Base-by-base conservation (phyloP, 2,113 vertebrate species). In the Nibea coibor region DNA sequence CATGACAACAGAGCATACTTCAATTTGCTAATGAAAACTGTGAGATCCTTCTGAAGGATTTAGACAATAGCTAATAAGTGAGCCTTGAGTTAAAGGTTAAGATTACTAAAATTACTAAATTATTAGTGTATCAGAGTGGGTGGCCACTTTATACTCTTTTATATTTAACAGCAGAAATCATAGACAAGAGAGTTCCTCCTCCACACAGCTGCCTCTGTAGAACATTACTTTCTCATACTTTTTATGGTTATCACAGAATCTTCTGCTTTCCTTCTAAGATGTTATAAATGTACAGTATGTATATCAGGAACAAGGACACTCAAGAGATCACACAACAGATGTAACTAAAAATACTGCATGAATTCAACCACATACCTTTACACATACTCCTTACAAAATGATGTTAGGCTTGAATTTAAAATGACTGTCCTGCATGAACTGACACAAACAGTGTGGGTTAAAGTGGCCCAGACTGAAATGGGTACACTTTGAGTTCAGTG, bases 211-310 rank as follows among this genome's bases (percentile, higher is more conserved):
- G 78, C 58, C 35, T 58, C 67, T 78, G 43, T n/a, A 39, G 4
- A 56, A 16, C 50, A 74, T 68, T 50, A 67, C 39, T 17, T 64
- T 7, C 43, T 62, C 31, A 51, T 8, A 24, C 50, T 57, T 50
- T 69, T 63, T 39, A 28, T 20, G 62, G 19, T 69, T 84, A 89
- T 87, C 89, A 68, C 71, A 22, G 39, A 35, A 59, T 67, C 51
- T 35, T 58, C 22, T 63, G 63, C 61, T 70, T 64, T 73, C 48
- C 65, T 69, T 72, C 47, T 43, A 28, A 28, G 20, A 31, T 31
- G 28, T 3, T 31, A 5, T 31, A 4, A 68, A 72, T 31, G 42
- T 28, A 35, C 39, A 24, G 16, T 48, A 24, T 10, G 17, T 22
- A 26, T 47, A 47, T 77, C 22, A 51, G n/a, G 56, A 64, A 68